A percentile compares a stretch with the other conserved stretches of the same genome.
Evolutionary conservation across 2,888 invertebrate genomes (phyloP).

Genomic region (Acrobasis repandana): DNA sequence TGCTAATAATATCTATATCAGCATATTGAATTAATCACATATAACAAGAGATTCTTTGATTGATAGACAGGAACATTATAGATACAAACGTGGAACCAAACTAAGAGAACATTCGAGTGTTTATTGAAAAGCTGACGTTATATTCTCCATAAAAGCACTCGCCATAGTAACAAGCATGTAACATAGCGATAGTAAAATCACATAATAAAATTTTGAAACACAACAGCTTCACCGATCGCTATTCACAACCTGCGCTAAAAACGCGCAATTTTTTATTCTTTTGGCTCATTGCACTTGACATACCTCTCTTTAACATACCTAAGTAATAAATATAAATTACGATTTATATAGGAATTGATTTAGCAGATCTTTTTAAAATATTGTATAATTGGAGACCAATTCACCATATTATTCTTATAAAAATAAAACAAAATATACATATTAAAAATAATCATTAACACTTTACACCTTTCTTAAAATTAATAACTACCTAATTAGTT

Average conservation of each 20-base stretch:
- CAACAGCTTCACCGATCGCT: slow-evolving; percentile 55
- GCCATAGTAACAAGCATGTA: slow-evolving; percentile 42
- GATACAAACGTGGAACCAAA: slow-evolving; percentile 1
- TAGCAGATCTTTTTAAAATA: slow-evolving; percentile 37
- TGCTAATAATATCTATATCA: slow-evolving; percentile 11
- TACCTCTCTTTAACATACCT: too few species aligned
- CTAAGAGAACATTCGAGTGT: neutral
- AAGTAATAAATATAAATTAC: neutral
- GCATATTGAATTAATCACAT: slow-evolving; percentile 42
- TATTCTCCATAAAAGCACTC: slow-evolving; percentile 35
- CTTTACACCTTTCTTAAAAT: slow-evolving; percentile 16
- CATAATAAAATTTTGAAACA: slow-evolving; percentile 71
- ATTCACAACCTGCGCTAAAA: slow-evolving; percentile 64
- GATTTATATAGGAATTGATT: slow-evolving; percentile 31
- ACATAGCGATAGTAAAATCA: slow-evolving; percentile 46
- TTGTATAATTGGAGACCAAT: slow-evolving; percentile 22
- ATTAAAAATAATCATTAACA: slow-evolving; percentile 17
- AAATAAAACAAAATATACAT: slow-evolving; percentile 19
- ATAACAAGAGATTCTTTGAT: slow-evolving; percentile 53
- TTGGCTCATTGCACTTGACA: slow-evolving; percentile 55
- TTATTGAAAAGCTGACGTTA: neutral
- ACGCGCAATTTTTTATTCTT: slow-evolving; percentile 63
- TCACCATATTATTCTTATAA: slow-evolving; percentile 12
- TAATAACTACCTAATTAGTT: slow-evolving; percentile 9
- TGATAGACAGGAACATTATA: slow-evolving; percentile 47